Evolutionary conservation across 2,888 invertebrate species (phyloP).

Genomic region (Tenthredo amoena): DNA sequence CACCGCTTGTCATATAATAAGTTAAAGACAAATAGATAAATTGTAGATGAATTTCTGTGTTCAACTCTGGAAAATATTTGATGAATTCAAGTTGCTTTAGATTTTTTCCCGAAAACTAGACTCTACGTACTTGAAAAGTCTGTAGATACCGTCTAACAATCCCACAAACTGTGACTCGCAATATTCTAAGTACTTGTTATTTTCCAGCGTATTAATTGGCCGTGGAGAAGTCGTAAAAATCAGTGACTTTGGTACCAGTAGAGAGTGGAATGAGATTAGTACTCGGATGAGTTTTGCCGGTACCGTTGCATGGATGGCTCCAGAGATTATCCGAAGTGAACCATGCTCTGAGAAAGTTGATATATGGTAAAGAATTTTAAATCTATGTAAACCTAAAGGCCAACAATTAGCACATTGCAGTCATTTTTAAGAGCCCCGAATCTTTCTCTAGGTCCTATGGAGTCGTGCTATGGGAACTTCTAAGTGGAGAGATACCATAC

Average conservation of each 20-base stretch:
- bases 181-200: background rate
- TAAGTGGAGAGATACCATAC: slow-evolving; percentile 96
- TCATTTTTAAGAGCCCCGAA: background rate
- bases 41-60: no score
- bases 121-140: no score
- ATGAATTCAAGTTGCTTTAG: no score
- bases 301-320: slow-evolving; percentile 99
- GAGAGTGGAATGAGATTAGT: slow-evolving; percentile 96
- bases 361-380: slow-evolving; percentile 86
- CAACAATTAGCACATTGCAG: background rate
- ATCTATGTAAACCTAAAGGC: background rate
- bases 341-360: slow-evolving; percentile 99
- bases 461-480: slow-evolving; percentile 98
- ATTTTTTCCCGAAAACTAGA: no score
- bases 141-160: no score
- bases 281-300: slow-evolving; percentile 99
- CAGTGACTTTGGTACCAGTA: slow-evolving; percentile 98
- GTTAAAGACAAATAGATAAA: no score
- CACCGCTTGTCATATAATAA: no score
- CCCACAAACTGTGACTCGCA: background rate
- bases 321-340: slow-evolving; percentile 98
- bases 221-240: slow-evolving; percentile 93
- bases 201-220: slow-evolving; percentile 89
- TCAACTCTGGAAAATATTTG: no score
- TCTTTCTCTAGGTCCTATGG: slow-evolving; percentile 87